Base-by-base conservation (phyloP, 23 tunicate genomes). In the Ciona savignyi region DNA sequence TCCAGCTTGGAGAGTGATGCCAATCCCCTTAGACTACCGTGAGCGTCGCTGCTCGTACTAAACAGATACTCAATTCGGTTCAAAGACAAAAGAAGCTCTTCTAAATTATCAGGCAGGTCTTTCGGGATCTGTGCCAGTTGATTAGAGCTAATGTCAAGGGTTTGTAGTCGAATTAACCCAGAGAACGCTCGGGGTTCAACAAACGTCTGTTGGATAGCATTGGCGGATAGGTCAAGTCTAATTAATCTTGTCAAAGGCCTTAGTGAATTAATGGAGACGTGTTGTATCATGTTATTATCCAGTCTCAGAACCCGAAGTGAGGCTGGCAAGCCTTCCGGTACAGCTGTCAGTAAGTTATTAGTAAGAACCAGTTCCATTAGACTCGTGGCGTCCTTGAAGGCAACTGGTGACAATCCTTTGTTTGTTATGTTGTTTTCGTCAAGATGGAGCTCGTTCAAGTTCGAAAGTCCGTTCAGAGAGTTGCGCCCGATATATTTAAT, bases 391-490 rank as follows among this genome's bases (percentile, higher is more conserved):
- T 70, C 88, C 4, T 51, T 25, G 60, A 89, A 83, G 35, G 96
- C 89, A 3, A 68, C 51, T 21, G 85, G 32, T 2, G 85, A 73
- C 34, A 89, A 34, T 1, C 96, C 89, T 62, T 78, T 75, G 77
- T 84, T 85, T 61, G 91, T 75, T 30, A 90, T 84, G 29, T 87
- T 67, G 78, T 90, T 90, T 0, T 74, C 78, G 48, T 85, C 91
- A 32, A 90, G 68, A 48, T 74, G 51, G 20, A 90, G 75, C 68
- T 70, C 78, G 28, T 0, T 34, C 33, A 90, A 73, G 22, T 60
- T 31, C 29, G 62, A 32, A 21, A 83, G 33, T 20, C 88, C 88
- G 27, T 30, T 60, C 4, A 89, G 35, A 1, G 85, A 61, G 25
- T 63, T 61, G 34, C 56, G 63, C 1, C 78, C 83, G 30, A 87